phyloP scores from a whole-genome alignment of 37 sponge, comb jelly and placozoan species.

The Bolinopsis microptera region DNA sequence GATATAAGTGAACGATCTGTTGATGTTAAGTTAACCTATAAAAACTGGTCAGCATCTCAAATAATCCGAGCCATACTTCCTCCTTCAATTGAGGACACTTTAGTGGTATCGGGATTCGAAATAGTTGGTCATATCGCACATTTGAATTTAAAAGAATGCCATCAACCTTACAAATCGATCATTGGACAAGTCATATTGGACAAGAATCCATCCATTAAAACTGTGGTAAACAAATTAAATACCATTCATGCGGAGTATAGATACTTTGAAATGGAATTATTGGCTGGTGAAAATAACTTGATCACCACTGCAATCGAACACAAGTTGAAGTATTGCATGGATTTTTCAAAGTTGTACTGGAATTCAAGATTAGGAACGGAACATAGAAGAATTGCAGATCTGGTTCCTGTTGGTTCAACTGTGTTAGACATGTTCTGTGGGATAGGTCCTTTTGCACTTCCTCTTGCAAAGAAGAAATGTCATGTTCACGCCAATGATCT shows the following conservation, averaged over 20 bases:
- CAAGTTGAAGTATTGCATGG: conserved; percentile 82
- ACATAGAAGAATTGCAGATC: conserved; percentile 72
- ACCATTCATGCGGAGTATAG: conserved; percentile 81
- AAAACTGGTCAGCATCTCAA: conserved; percentile 57
- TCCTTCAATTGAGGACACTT: not conserved
- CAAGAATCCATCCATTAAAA: conserved; percentile 75
- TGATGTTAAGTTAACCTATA: not conserved
- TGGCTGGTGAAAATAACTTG: conserved; percentile 73
- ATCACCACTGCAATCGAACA: conserved; percentile 84
- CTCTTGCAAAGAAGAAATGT: conserved; percentile 85
- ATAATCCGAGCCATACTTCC: conserved; percentile 31
- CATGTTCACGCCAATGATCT: conserved; percentile 92
- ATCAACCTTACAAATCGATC: conserved; percentile 78
- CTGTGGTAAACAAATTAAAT: conserved; percentile 91
- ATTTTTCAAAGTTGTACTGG: conserved; percentile 97
- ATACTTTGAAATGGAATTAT: conserved; percentile 90
- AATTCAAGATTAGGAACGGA: conserved; percentile 92
- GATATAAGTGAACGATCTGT: not conserved
- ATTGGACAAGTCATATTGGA: conserved; percentile 94
- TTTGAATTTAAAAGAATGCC: conserved; percentile 81
- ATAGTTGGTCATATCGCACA: conserved; percentile 96
- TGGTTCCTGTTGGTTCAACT: conserved; percentile 70
- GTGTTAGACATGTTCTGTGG: conserved; percentile 97
- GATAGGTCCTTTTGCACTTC: conserved; percentile 95
- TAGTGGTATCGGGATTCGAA: conserved; percentile 74